Base-by-base conservation (phyloP, 1,140 invertebrate genomes). In the Hylaeus anthracinus region DNA sequence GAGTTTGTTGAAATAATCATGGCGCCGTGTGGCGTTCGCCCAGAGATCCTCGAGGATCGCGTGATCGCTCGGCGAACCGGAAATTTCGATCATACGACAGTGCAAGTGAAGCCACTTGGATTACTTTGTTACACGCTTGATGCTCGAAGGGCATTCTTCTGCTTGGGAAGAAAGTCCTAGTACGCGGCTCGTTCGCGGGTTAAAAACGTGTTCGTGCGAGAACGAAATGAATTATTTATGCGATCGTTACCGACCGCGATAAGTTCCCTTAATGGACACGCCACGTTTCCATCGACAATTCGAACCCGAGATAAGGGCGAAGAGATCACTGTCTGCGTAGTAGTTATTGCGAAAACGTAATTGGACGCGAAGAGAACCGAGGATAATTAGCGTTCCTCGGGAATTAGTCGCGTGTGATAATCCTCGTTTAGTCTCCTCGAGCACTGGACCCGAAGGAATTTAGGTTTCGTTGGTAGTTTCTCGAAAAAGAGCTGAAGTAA, bases 171-270 rank as follows among this genome's bases (percentile, higher is more conserved):
- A 48, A 39, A 48, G 14, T 15, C 5, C 41, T 15, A 15, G n/a
- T 65, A 41, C 15, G n/a, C 14, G 15, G 63, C 63, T 65, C n/a
- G 66, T 39, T 43, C 26, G 39, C 2, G 53, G 48, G 9, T 66
- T 64, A 74, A 79, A 74, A 65, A 65, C 61, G 37, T 63, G 71
- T 74, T 74, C 71, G 71, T 66, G 78, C 43, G 53, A 15, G 71
- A 37, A 39, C 12, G 4, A 4, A 79, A 79, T 79, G 71, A 73
- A 79, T 79, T 79, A 79, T 79, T 79, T 79, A 79, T 74, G 45
- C 78, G 71, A 74, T 73, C 78, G 78, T 79, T 79, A 74, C 43
- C 15, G 6, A 37, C 9, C 37, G 37, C 61, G 71, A 67, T 79
- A 74, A 79, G 26, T 56, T 51, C 10, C 39, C 61, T 73, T 58